These are phyloP conservation scores for Tetraodon nigroviridis DNA, from an alignment of 2,113 vertebrate species.

Conservation along the genomic window DNA sequence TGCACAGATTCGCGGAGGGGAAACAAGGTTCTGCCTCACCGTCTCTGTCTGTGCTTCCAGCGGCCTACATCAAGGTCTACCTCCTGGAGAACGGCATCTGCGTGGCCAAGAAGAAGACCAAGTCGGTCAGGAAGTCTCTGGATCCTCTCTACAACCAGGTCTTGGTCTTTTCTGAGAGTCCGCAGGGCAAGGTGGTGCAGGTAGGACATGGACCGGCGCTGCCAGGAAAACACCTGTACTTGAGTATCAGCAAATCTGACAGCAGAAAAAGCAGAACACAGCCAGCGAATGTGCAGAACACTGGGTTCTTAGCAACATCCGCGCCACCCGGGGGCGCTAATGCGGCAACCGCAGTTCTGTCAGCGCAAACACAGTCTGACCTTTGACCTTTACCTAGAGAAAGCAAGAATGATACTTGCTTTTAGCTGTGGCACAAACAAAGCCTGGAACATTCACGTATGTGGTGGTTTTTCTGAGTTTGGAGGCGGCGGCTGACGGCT, in stretches of 20 bases:
- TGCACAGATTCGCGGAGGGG: too few relatives aligned
- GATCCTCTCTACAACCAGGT: slow-evolving; percentile 98
- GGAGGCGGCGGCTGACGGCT: slow-evolving; percentile 15
- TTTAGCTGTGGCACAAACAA: too few relatives aligned
- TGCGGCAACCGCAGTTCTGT: too few relatives aligned
- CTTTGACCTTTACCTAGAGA: too few relatives aligned
- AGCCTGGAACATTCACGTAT: background rate
- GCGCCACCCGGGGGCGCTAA: too few relatives aligned
- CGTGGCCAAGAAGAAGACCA: slow-evolving; percentile 98
- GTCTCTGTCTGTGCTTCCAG: slow-evolving; percentile 68
- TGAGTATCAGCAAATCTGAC: too few relatives aligned
- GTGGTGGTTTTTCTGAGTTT: slow-evolving; percentile 2
- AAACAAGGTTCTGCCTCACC: background rate
- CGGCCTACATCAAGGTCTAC: slow-evolving; percentile 98
- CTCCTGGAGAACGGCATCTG: slow-evolving; percentile 92
- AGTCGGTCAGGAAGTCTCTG: slow-evolving; percentile 91
- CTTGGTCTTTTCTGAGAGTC: slow-evolving; percentile 90
- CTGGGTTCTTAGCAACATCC: too few relatives aligned
- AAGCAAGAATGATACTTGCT: too few relatives aligned
- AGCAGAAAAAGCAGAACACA: too few relatives aligned
- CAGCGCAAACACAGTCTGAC: too few relatives aligned
- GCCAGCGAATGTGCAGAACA: too few relatives aligned
- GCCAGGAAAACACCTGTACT: too few relatives aligned
- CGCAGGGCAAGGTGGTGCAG: slow-evolving; percentile 97
- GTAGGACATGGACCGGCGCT: slow-evolving; percentile 61